Base-by-base conservation (phyloP, 1,140 invertebrate species). In the Calephelis virginiensis region DNA sequence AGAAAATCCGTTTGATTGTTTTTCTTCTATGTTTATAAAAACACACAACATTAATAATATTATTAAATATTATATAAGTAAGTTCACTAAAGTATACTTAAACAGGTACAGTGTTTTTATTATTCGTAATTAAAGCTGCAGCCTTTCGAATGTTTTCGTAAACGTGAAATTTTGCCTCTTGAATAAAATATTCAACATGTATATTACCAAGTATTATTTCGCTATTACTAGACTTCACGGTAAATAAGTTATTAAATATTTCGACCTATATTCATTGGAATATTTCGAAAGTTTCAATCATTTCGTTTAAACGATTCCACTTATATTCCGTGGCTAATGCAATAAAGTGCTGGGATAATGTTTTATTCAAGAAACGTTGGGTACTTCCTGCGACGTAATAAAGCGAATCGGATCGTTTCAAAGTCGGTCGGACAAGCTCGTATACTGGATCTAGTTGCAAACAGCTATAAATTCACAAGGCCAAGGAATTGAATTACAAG, bases 331-430 rank as follows among this genome's bases (percentile, higher is more conserved):
- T 48, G n/a, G 61, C 45, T 63, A 48, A 17, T 62, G 45, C 47
- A 63, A 63, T 48, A 63, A 48, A 63, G 61, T 48, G 61, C 61
- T 65, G 70, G 67, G 47, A 45, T 48, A n/a, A 70, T 73, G 66
- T 70, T 67, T 73, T 73, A 73, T 70, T 70, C 71, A 73, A 45
- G 62, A 38, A 48, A 67, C 71, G 48, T 63, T 37, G 56, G 10
- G 50, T 49, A 61, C 64, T 72, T 69, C 63, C 67, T 63, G 66
- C 62, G 65, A 46, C 17, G 64, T 69, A 72, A 72, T 72, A 47
- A 69, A 69, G 60, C 61, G 62, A 49, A 69, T 64, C 70, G 70
- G 64, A 66, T 69, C 61, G 64, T 46, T 69, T 68, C 67, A 70
- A 70, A 63, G 64, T 61, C 47, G 61, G 40, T 46, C 61, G 53